Evolutionary conservation across 2,888 invertebrate genomes (phyloP), one percentile per base, ranked within the genome.

Genomic region (Athripsodes cinereus): DNA sequence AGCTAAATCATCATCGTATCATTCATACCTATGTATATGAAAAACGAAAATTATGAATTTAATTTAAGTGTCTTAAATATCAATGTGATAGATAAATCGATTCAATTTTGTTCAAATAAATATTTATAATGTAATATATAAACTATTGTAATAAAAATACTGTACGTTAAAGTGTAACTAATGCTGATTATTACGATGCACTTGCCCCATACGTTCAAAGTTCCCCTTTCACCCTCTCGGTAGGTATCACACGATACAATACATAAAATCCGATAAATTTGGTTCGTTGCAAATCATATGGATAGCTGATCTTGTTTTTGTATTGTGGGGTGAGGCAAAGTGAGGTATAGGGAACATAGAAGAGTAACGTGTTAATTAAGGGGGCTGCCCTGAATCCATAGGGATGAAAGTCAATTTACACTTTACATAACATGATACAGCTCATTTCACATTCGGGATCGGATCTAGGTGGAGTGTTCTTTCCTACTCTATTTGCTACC

Each of bases 371-470:
- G 78, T 78, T 79, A 79, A 79, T 79, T 78, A 78, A 72, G 72
- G 74, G 79, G 79, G 78, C 71, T 67, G 53, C 57, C 22, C 58
- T 22, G 53, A 26, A 70, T 61, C 69, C 66, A 67, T 69, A 74
- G 78, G 76, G 78, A 80, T 76, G 78, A 75, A 78, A 80, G 79
- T 81, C 82, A 82, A 82, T 82, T 83, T 81, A 81, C 80, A 80
- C 76, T 71, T 79, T 76, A 77, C 80, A 81, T 70, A 71, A 73
- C 82, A 82, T 79, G 82, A 81, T 81, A 79, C 78, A 77, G 80
- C 81, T 80, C 82, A 82, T 82, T 82, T 81, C 78, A 74, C 76
- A 68, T 69, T 70, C 59, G 67, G 69, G 69, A 11, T 16, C 50
- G 50, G 50, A 26, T 21, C 40, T 40, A 16, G 40, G 40, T 40